Base-by-base conservation (phyloP, 2,113 vertebrate genomes). In the Phylloscopus whistleri region DNA sequence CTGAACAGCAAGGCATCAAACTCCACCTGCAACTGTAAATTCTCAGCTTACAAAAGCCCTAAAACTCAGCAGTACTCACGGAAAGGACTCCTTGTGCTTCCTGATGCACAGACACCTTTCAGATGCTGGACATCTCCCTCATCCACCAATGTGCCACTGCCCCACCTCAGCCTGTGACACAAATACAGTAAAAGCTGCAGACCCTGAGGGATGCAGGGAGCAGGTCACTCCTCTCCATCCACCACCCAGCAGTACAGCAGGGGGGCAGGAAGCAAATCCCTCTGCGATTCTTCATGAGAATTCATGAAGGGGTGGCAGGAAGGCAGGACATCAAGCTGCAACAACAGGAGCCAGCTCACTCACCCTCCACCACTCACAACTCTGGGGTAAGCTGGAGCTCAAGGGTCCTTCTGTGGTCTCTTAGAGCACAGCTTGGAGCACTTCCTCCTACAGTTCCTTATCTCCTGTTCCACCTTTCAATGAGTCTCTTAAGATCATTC, bases 101-200 rank as follows among this genome's bases (percentile, higher is more conserved):
- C 49, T 31, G 48, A 74, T 14, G 60, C 31, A 22, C 33, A 33
- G 41, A 58, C 16, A 51, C 6, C 13, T 51, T 67, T 23, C 79
- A 68, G 52, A 0, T 33, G 16, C 39, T 72, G 49, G 26, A 56
- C 72, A 86, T 49, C 23, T 95, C 37, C 33, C 31, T 39, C 33
- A 56, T 6, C 27, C 59, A 35, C 14, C 2, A 0, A 17, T 13
- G 22, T 15, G 52, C 19, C 19, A 31, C 16, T 0, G 1, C 20
- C 22, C 11, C 0, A 0, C 18, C n/a, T 33, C 83, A 43, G 41
- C 64, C 52, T 28, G 14, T 12, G 28, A 59, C 10, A 10, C 16
- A 31, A 41, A 6, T 1, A 23, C 27, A 68, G 10, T 3, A 30
- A 72, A 64, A 69, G 31, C n/a, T 44, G n/a, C 3, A 43, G n/a